A percentile compares a stretch with the other conserved stretches of the same genome.
Conservation (phyloP, 2,888 invertebrate genomes). For the Drosophila paucipuncta region DNA sequence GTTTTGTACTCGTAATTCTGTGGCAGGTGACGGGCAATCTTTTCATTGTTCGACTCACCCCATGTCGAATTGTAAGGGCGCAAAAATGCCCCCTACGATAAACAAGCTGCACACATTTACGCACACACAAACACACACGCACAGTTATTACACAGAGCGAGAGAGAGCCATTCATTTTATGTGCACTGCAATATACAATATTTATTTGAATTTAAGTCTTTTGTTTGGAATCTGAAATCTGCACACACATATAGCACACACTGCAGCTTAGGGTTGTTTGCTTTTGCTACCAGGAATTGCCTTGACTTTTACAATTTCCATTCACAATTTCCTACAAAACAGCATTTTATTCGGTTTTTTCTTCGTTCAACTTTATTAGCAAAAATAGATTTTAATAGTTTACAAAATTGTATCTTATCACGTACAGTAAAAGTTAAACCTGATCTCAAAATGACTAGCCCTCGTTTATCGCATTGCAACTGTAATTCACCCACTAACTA, state of each 20-base stretch:
- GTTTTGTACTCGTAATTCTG: conserved; percentile 78
- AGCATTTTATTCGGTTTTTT: conserved; percentile 46
- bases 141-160: conserved; percentile 7
- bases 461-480: conserved; percentile 73
- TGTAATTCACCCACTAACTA: conserved; percentile 31
- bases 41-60: conserved; percentile 85
- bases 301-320: conserved; percentile 56
- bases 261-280: conserved; percentile 73
- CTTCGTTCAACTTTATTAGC: conserved; percentile 73
- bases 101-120: conserved; percentile 66
- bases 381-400: conserved; percentile 68
- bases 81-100: conserved; percentile 78
- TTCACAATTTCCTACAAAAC: conserved; percentile 9
- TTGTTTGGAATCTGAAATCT: conserved; percentile 79
- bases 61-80: conserved; percentile 83
- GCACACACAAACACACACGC: conserved; percentile 23
- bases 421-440: conserved; percentile 41
- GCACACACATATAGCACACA: conserved; percentile 52
- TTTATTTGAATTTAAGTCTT: conserved; percentile 83
- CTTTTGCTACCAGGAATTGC: conserved; percentile 61
- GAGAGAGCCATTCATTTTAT: conserved; percentile 63
- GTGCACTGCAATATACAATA: conserved; percentile 81
- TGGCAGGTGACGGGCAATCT: conserved; percentile 86
- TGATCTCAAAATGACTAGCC: conserved; percentile 77
- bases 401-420: conserved; percentile 69